Percentiles rank a stretch among this genome's conserved stretches.
phyloP scores from a whole-genome alignment of 2,113 vertebrate genomes.

The Zosterops lateralis region DNA sequence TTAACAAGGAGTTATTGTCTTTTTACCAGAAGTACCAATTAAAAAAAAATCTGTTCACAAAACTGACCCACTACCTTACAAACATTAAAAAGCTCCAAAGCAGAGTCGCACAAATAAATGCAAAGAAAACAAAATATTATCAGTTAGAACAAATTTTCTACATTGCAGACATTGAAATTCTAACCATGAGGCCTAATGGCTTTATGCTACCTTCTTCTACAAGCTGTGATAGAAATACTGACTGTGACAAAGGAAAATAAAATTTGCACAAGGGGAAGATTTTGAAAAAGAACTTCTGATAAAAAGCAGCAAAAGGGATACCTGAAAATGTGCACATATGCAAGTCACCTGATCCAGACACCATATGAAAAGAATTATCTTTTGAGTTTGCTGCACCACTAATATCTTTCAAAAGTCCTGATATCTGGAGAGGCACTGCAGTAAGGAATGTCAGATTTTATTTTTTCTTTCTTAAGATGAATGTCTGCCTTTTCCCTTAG shows the following conservation, averaged over 20 bases:
- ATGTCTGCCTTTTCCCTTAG: background rate
- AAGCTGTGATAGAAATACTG: constrained; percentile 4
- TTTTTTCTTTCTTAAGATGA: background rate
- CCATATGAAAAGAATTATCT: constrained; percentile 34
- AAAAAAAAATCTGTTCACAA: background rate
- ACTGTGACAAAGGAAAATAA: background rate
- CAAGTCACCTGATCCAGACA: constrained; percentile 31
- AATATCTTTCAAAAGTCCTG: constrained; percentile 18
- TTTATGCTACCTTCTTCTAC: background rate
- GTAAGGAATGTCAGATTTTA: constrained; percentile 27
- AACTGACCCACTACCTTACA: background rate
- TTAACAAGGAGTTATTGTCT: background rate
- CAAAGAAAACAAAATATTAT: background rate
- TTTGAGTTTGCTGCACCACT: constrained; percentile 4
- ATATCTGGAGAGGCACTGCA: constrained; percentile 37
- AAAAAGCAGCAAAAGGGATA: background rate
- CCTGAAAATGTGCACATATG: constrained; percentile 46
- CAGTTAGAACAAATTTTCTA: background rate
- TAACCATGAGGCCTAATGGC: background rate
- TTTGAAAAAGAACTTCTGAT: background rate
- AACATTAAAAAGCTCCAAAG: background rate
- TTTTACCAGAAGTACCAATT: background rate
- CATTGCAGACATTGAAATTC: background rate
- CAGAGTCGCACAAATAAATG: background rate
- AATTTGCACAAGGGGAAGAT: background rate